These are phyloP conservation scores for Uromys caudimaculatus DNA, from an alignment of 2,797 vertebrate species.

Conservation along the genomic window DNA sequence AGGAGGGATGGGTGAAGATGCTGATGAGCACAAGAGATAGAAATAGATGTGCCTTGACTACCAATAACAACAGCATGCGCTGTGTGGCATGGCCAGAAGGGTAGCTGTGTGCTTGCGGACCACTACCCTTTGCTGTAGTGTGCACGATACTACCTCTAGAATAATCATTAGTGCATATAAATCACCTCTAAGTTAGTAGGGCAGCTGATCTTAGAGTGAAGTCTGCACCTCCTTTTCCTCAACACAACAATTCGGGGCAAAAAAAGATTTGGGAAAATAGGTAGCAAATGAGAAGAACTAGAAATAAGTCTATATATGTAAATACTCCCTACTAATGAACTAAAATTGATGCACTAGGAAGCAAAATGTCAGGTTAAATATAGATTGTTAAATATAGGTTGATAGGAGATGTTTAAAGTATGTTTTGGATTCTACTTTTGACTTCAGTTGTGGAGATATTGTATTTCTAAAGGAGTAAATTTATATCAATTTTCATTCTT, in stretches of 20 bases:
- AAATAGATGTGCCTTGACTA: neutral
- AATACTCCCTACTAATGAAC: neutral
- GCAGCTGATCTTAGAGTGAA: neutral
- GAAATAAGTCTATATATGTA: neutral
- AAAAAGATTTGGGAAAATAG: neutral
- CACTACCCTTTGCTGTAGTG: neutral
- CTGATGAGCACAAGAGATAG: neutral
- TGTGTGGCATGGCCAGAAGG: neutral
- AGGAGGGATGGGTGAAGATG: neutral
- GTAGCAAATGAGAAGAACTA: neutral
- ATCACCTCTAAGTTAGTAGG: neutral
- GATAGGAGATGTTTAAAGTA: neutral
- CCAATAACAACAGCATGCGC: neutral
- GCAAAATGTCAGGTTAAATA: neutral
- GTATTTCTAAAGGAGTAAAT: constrained; percentile 25
- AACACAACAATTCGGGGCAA: neutral
- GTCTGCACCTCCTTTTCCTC: neutral
- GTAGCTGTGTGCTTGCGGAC: neutral
- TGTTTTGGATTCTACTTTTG: neutral
- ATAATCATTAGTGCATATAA: neutral
- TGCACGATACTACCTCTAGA: neutral
- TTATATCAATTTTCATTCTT: neutral
- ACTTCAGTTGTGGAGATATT: neutral
- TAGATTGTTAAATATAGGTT: neutral
- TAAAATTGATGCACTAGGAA: neutral